Evolutionary conservation across 2,113 vertebrate species (phyloP).

Genomic region (Rhea pennata): DNA sequence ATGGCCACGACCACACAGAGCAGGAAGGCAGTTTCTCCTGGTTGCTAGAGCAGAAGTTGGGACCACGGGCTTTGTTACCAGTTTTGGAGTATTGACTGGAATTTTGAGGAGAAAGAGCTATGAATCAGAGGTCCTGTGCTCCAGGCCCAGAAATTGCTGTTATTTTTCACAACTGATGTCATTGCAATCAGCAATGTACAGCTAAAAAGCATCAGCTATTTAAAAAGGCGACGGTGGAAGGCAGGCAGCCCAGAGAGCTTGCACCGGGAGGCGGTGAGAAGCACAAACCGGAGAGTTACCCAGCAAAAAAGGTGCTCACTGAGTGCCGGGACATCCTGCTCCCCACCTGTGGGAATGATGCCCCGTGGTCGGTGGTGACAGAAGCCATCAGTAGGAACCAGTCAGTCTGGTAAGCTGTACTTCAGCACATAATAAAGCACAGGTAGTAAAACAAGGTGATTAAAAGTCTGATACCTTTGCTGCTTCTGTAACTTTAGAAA

Average conservation of each 20-base stretch:
- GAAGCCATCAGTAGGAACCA: neutral
- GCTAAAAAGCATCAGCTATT: no score
- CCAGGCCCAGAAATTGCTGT: neutral
- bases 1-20: neutral
- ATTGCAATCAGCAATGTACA: neutral
- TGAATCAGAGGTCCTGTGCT: neutral
- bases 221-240: neutral
- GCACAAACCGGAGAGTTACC: neutral
- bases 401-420: neutral
- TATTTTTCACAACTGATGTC: fast-evolving
- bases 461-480: constrained; percentile 3
- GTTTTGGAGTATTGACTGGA: neutral
- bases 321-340: neutral
- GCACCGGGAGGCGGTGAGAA: neutral
- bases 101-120: neutral
- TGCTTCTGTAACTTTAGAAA: constrained; percentile 19
- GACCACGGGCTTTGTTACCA: neutral
- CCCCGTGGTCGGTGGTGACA: neutral
- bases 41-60: neutral
- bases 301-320: neutral
- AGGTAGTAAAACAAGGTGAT: neutral
- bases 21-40: neutral
- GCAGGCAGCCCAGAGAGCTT: neutral
- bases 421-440: neutral
- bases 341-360: neutral